Evolutionary conservation across 2,888 invertebrate species (phyloP), one percentile per base, ranked within the genome.

Genomic region (Dendrolimus houi): DNA sequence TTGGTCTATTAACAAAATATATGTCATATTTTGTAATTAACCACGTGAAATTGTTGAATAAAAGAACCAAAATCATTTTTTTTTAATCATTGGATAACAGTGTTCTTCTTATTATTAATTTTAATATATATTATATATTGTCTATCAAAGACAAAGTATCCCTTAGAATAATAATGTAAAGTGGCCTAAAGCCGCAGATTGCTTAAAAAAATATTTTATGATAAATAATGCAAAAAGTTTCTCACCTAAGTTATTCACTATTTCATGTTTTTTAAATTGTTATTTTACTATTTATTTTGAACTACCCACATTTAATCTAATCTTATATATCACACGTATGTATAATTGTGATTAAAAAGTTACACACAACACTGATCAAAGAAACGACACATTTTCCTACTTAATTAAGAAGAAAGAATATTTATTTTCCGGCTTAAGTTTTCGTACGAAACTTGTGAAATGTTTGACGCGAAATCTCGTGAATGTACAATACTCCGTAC

Each of bases 391-490:
- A 47, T 47, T 47, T 47, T 47, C 7, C 3, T 47, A 47, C 12
- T 10, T 47, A 60, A 64, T 63, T 52, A 60, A 60, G 54, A 64
- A 61, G 47, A 61, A 29, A 29, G 6, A 29, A 29, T 29, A 29
- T 29, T 47, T 47, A 63, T 65, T 67, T 65, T 61, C 58, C 64
- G 62, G 70, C 56, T 64, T 65, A 58, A 68, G 57, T 65, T 69
- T 72, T 64, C 73, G 62, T 67, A 73, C 84, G 85, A 70, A 85
- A 87, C 81, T 79, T 85, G 74, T 85, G 74, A 62, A 61, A 52
- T 62, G 29, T 29, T 29, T 29, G 6, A 62, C 60, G 57, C 59
- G 59, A 55, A 58, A 54, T 59, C 64, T 57, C 62, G 62, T 63
- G 61, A 62, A 62, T 56, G 58, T 59, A 60, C 62, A 63, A 67